Evolutionary conservation across 2,797 vertebrate genomes (phyloP), one percentile per base, ranked within the genome.

Genomic region (Mormyrus proboscirostris): DNA sequence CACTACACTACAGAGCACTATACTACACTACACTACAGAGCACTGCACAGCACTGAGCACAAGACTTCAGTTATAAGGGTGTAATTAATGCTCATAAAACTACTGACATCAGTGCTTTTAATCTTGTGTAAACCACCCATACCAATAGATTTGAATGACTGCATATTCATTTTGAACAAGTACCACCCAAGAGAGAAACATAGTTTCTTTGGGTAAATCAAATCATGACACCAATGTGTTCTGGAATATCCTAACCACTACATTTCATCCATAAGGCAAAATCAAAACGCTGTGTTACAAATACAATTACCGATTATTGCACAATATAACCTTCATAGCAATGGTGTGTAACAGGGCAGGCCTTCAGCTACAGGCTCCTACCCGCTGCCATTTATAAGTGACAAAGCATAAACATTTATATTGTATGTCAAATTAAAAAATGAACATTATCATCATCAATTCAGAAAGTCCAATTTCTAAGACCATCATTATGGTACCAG

Each of bases 321-420:
- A n/a, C 3, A n/a, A 19, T 41, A 69, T 73, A 33, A 38, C 29
- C 65, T 38, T 16, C 29, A 38, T 16, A 44, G 41, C 41, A n/a
- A 41, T 76, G 29, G 69, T 73, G 65, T 38, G 2, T 79, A 79
- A n/a, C 73, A 79, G 38, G 33, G 33, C 38, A 79, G 14, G 41
- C 73, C 73, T 79, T 79, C 73, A 79, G 73, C 73, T n/a, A 44
- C 41, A 44, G 33, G 16, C 38, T 79, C 38, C 41, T 79, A 41
- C 5, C 7, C 16, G 16, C 2, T 19, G 73, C 29, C 65, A n/a
- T 79, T n/a, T 41, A 44, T 79, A 44, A 44, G 73, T 79, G 65
- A 73, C 29, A 73, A 73, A 73, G 65, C 29, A 73, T 73, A 73
- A 73, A 73, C 65, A 73, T 73, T 73, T 73, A 73, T 73, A 73